Conservation (phyloP, 2,797 vertebrate genomes). For the Dryobates pubescens region DNA sequence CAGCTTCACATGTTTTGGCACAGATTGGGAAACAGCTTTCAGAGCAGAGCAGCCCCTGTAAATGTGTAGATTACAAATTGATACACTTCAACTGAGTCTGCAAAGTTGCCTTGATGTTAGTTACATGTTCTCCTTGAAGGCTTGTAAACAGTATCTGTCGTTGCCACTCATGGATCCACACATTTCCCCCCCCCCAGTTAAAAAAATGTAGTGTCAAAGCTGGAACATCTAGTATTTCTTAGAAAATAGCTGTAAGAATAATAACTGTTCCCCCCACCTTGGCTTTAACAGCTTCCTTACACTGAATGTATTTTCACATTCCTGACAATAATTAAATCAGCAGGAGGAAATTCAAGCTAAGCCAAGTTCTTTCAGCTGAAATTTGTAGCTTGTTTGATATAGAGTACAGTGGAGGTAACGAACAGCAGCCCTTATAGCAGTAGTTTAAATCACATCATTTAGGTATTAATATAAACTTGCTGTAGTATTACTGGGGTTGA, state of each 20-base stretch:
- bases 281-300: conserved; percentile 34
- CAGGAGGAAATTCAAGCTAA: conserved; percentile 46
- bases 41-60: conserved; percentile 48
- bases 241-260: conserved; percentile 30
- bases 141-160: background rate
- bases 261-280: background rate
- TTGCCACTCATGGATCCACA: background rate
- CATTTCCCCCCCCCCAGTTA: background rate
- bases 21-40: conserved; percentile 63
- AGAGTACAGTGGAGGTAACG: background rate
- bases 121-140: conserved; percentile 20
- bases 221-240: conserved; percentile 29
- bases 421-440: conserved; percentile 28
- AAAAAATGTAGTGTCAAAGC: conserved; percentile 25
- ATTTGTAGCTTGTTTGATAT: conserved; percentile 16
- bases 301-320: conserved; percentile 52
- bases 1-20: conserved; percentile 25
- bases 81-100: conserved; percentile 1
- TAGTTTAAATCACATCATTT: conserved; percentile 32
- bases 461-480: conserved; percentile 4
- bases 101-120: conserved; percentile 25
- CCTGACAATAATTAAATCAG: conserved; percentile 45
- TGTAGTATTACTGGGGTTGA: background rate
- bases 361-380: conserved; percentile 11
- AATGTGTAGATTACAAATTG: conserved; percentile 28